phyloP scores from a whole-genome alignment of 2,797 vertebrate genomes.

The Oophaga sylvatica region DNA sequence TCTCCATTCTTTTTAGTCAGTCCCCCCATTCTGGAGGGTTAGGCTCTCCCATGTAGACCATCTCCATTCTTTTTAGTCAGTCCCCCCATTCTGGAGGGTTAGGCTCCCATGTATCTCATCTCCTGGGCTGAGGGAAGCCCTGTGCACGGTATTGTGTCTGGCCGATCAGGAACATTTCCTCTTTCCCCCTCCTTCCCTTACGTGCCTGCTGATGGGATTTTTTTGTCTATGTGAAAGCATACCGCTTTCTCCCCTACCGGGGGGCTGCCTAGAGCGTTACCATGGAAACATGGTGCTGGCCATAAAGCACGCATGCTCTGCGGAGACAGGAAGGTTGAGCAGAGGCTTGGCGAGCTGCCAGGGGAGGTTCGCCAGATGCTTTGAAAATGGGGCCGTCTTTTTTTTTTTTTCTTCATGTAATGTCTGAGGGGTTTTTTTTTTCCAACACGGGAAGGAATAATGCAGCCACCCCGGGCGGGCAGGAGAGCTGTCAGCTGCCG shows the following conservation, averaged over 20 bases:
- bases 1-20: too few species aligned
- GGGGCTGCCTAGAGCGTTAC: conserved; percentile 80
- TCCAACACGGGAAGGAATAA: conserved; percentile 71
- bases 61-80: too few species aligned
- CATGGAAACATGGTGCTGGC: conserved; percentile 77
- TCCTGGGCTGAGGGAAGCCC: not conserved
- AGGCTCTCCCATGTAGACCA: too few species aligned
- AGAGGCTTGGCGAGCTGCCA: conserved; percentile 81
- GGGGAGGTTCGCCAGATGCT: conserved; percentile 80
- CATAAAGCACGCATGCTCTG: conserved; percentile 74
- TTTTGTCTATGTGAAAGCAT: conserved; percentile 70
- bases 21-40: too few species aligned
- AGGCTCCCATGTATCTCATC: too few species aligned
- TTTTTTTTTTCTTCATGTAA: conserved; percentile 73
- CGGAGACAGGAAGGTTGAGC: conserved; percentile 75
- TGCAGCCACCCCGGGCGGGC: conserved; percentile 72
- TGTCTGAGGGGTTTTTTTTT: conserved; percentile 66
- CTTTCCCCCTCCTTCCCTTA: not conserved
- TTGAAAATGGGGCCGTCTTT: conserved; percentile 77
- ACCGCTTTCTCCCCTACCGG: conserved; percentile 75
- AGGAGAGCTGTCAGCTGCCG: conserved; percentile 68
- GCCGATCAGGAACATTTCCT: conserved; percentile 43
- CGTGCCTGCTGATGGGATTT: conserved; percentile 58
- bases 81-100: too few species aligned
- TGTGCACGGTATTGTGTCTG: conserved; percentile 41